phyloP scores from a whole-genome alignment of 2,113 vertebrate species.

The Gallinago jamesoni region DNA sequence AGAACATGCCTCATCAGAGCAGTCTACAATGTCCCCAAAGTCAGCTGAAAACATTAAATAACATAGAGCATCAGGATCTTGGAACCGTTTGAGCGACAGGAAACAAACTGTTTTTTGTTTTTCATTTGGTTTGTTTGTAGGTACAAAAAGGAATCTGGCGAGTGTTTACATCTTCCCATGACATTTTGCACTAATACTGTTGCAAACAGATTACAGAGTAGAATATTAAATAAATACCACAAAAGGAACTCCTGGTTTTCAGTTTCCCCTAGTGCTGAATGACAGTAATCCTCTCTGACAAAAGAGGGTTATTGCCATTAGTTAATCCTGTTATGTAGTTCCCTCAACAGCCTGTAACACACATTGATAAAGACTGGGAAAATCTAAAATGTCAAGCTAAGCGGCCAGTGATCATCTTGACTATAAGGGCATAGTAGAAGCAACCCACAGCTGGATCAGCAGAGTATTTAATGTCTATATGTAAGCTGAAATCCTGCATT shows the following conservation, averaged over 20 bases:
- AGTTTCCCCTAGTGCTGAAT: slow-evolving; percentile 63
- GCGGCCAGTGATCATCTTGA: not conserved
- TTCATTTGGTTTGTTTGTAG: slow-evolving; percentile 72
- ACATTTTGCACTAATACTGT: slow-evolving; percentile 74
- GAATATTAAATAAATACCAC: slow-evolving; percentile 79
- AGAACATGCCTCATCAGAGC: slow-evolving; percentile 54
- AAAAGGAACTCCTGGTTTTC: slow-evolving; percentile 67
- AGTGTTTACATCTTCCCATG: slow-evolving; percentile 80
- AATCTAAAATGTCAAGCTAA: slow-evolving; percentile 36
- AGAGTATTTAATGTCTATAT: not conserved
- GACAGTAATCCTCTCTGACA: slow-evolving; percentile 75
- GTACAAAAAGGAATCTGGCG: slow-evolving; percentile 65
- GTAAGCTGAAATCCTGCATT: not conserved
- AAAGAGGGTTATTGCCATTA: slow-evolving; percentile 73
- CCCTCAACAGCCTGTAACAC: slow-evolving; percentile 55
- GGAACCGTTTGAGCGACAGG: slow-evolving; percentile 41
- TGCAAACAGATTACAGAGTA: slow-evolving; percentile 74
- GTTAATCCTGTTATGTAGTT: slow-evolving; percentile 67
- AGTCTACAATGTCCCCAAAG: slow-evolving; percentile 29
- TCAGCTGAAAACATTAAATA: slow-evolving; percentile 56
- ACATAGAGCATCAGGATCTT: slow-evolving; percentile 52
- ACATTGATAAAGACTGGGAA: slow-evolving; percentile 66
- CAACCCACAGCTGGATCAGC: not conserved
- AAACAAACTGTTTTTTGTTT: slow-evolving; percentile 62
- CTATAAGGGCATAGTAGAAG: not conserved